These are phyloP conservation scores for Malacosoma neustria DNA, from an alignment of 2,888 invertebrate genomes.

Conservation along the genomic window DNA sequence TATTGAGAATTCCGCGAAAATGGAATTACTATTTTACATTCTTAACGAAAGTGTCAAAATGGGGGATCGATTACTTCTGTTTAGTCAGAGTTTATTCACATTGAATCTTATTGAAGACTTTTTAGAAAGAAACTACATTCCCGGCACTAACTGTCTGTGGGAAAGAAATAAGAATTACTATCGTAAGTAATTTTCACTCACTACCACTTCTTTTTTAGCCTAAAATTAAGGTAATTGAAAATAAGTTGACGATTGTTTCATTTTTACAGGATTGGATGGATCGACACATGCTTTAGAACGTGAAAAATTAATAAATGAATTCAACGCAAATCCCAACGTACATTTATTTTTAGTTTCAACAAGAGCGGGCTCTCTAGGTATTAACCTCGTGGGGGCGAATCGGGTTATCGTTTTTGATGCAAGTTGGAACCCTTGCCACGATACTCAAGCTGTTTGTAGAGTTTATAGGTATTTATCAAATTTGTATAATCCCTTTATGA, in stretches of 20 bases:
- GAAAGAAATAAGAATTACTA: conserved; percentile 91
- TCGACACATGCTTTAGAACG: conserved; percentile 95
- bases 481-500: neutral
- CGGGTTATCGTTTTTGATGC: conserved; percentile 98
- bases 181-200: conserved; percentile 84
- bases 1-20: conserved; percentile 95
- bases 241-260: too few species aligned
- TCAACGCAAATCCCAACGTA: conserved; percentile 90
- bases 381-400: conserved; percentile 98
- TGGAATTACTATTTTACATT: conserved; percentile 94
- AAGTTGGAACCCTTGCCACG: conserved; percentile 99
- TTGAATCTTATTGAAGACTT: conserved; percentile 96
- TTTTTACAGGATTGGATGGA: conserved; percentile 89
- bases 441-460: conserved; percentile 97
- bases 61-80: conserved; percentile 94
- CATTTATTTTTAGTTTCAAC: conserved; percentile 97
- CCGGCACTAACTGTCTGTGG: conserved; percentile 85
- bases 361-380: conserved; percentile 95
- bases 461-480: conserved; percentile 79
- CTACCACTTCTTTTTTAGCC: too few species aligned
- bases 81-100: conserved; percentile 97
- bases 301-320: conserved; percentile 96
- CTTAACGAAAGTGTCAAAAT: conserved; percentile 89
- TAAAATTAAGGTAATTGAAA: too few species aligned
- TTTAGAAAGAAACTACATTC: conserved; percentile 82